Percentiles rank a stretch among this genome's conserved stretches.
Evolutionary conservation across 2,888 invertebrate species (phyloP).

Genomic region (Zhuqinia jingwanae): DNA sequence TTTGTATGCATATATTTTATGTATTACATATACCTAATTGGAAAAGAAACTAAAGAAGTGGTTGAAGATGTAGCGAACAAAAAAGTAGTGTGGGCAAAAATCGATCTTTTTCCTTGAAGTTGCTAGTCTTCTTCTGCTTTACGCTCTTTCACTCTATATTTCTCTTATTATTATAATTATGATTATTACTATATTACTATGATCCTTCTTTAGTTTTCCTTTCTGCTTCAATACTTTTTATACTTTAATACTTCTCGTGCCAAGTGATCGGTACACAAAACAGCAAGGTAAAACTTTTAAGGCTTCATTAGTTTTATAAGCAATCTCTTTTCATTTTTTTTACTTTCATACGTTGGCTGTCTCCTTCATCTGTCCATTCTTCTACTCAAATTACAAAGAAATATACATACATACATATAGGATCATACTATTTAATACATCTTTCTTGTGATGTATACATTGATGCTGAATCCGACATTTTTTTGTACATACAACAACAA

Average conservation of each 20-base stretch:
- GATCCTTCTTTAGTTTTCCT: not conserved
- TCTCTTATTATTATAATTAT: not conserved
- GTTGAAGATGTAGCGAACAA: slow-evolving; percentile 10
- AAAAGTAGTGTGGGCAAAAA: slow-evolving; percentile 8
- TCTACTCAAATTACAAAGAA: not conserved
- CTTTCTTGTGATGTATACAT: not conserved
- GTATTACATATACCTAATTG: not conserved
- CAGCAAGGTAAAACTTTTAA: slow-evolving; percentile 30
- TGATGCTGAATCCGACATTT: not conserved
- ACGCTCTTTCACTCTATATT: not conserved
- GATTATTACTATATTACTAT: not conserved
- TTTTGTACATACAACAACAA: no score
- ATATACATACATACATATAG: no score
- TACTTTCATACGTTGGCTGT: no score
- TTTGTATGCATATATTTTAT: no score
- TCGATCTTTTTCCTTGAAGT: slow-evolving; percentile 31
- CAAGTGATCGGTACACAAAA: not conserved
- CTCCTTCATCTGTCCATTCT: not conserved
- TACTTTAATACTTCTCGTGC: not conserved
- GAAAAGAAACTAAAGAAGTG: not conserved
- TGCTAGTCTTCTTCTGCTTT: slow-evolving; percentile 4
- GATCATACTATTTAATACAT: not conserved
- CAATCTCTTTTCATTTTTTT: not conserved
- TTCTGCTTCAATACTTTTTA: not conserved
- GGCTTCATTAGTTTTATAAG: slow-evolving; percentile 29